Evolutionary conservation across 2,888 invertebrate species (phyloP).

Genomic region (Hartigia nigra): DNA sequence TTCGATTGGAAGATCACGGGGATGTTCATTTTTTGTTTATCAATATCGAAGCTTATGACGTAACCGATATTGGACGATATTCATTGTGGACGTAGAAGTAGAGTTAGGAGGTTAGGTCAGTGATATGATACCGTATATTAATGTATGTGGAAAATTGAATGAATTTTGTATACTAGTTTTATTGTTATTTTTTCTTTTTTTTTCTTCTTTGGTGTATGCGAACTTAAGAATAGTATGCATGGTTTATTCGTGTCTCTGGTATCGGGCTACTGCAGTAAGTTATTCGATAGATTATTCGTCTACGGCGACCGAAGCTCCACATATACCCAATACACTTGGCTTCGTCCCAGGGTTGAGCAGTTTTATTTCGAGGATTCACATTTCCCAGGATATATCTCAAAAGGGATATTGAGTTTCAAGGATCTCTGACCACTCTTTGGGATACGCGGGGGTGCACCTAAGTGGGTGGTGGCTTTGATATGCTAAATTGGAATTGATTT

Average conservation of each 20-base stretch:
- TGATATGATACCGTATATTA: not conserved
- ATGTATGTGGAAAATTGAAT: not conserved
- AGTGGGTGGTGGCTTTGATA: constrained; percentile 55
- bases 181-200: too few relatives aligned
- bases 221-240: not conserved
- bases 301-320: not conserved
- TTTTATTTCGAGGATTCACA: constrained; percentile 49
- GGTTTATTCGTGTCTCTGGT: not conserved
- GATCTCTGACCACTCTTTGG: constrained; percentile 39
- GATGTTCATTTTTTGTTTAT: not conserved
- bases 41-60: not conserved
- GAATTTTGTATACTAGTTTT: not conserved
- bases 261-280: not conserved
- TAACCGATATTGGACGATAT: not conserved
- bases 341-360: constrained; percentile 1
- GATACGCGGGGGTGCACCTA: constrained; percentile 34
- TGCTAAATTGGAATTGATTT: constrained; percentile 54
- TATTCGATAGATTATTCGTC: not conserved
- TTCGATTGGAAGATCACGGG: too few relatives aligned
- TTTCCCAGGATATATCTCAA: constrained; percentile 46
- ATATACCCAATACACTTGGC: not conserved
- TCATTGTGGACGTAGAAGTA: not conserved
- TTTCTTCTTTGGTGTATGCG: not conserved
- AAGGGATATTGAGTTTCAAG: constrained; percentile 41
- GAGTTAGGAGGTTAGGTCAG: not conserved